phyloP scores from a whole-genome alignment of 2,113 vertebrate species.

The Zingel zingel region DNA sequence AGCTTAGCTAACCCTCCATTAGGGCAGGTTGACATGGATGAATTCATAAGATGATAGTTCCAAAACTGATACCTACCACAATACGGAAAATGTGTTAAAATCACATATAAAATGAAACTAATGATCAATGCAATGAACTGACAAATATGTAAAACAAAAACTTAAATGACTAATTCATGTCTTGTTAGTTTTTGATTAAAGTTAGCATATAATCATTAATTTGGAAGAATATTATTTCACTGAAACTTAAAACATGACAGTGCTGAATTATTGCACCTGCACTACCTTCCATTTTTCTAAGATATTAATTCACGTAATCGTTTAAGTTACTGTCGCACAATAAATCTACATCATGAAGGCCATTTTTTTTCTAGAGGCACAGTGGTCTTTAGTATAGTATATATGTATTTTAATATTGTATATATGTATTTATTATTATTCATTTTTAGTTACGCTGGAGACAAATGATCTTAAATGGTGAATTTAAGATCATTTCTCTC shows the following conservation, averaged over 20 bases:
- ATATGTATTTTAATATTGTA: too few relatives aligned
- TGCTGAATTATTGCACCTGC: slow-evolving; percentile 1
- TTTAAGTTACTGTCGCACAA: background rate
- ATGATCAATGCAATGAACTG: background rate
- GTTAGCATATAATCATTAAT: background rate
- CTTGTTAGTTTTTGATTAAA: background rate
- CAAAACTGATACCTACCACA: background rate
- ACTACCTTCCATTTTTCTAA: background rate
- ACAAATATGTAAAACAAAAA: background rate
- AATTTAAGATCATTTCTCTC: background rate
- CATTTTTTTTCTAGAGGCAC: background rate
- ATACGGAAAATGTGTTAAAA: background rate
- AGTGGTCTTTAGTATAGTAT: background rate
- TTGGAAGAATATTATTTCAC: background rate
- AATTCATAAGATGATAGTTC: background rate
- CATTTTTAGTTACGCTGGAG: too few relatives aligned
- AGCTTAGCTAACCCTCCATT: background rate
- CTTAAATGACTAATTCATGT: too few relatives aligned
- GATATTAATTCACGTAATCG: background rate
- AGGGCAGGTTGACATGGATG: background rate
- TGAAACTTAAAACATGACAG: background rate
- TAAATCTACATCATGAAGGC: background rate
- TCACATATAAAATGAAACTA: background rate
- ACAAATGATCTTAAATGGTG: too few relatives aligned
- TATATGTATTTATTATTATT: too few relatives aligned